Base-by-base conservation (phyloP, 2,113 vertebrate species). In the Osmerus eperlanus region DNA sequence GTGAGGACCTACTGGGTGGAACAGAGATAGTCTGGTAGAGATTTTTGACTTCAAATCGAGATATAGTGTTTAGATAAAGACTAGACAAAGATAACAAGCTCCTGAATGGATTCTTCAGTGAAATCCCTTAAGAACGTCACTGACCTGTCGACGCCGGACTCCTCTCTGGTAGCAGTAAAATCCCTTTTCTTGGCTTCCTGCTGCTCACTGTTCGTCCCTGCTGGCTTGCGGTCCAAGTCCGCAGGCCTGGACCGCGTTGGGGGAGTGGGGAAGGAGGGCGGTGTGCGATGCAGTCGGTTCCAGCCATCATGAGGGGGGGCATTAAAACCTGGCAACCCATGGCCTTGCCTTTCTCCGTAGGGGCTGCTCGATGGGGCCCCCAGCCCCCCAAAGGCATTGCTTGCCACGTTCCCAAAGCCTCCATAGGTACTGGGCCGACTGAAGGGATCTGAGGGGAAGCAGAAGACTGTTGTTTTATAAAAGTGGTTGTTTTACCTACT, bases 321-420 rank as follows among this genome's bases (percentile, higher is more conserved):
- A 58, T 71, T 88, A 76, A 94, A 91, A 71, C 90, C 81, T 14
- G 92, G 92, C 58, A 93, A 79, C 0, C 83, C 68, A 4, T 93
- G 82, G 68, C 91, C 85, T 5, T 95, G 94, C 84, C 93, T 94
- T 78, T 91, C 90, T 74, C 91, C 86, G 75, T 94, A 94, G 76
- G 93, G 78, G 86, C 90, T 82, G 79, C 91, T 83, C 65, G 92
- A 78, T 67, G 93, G 92, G 90, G 91, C 91, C 89, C 93, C 93
- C 87, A 95, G 91, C 88, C 93, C 93, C 84, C 94, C 94, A 75
- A 95, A 95, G 84, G 93, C 93, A 76, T 90, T 91, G 90, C 87
- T 92, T 86, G 91, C 89, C 88, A 94, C 89, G 89, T 90, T 92
- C 59, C 92, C 92, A 82, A 94, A 91, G 90, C 91, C 92, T 81